Percentiles rank a stretch among this genome's conserved stretches.
Conservation (phyloP, 2,113 vertebrate genomes). For the Coturnix japonica region DNA sequence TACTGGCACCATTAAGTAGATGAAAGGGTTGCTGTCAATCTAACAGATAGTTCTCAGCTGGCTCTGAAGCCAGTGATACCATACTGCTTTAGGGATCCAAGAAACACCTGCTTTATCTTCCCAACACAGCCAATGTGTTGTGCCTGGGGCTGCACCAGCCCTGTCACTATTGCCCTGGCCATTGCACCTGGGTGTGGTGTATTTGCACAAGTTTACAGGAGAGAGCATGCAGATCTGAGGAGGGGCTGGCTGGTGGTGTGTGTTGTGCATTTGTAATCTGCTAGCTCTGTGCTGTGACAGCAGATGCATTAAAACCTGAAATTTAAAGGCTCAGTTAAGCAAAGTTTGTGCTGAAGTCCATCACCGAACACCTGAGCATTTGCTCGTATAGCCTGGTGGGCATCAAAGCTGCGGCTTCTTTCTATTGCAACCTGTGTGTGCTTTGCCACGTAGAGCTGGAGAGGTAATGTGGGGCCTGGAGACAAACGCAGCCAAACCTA, state of each 20-base stretch:
- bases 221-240: not conserved
- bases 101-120: not conserved
- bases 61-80: not conserved
- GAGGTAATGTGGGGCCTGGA: not conserved
- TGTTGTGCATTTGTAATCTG: not conserved
- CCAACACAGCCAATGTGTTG: not conserved
- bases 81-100: not conserved
- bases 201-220: not conserved
- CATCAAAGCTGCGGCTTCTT: not conserved
- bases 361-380: not conserved
- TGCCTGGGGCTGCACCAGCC: not conserved
- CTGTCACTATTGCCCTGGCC: not conserved
- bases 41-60: not conserved
- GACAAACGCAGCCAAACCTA: not conserved
- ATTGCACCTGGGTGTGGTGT: not conserved
- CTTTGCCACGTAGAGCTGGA: not conserved
- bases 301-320: not conserved
- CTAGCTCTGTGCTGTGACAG: not conserved
- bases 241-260: not conserved
- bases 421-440: not conserved
- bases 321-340: not conserved
- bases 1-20: conserved; percentile 10
- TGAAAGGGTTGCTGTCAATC: conserved; percentile 14
- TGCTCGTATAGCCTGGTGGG: not conserved
- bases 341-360: not conserved